Evolutionary conservation across 2,888 invertebrate species (phyloP).

Genomic region (Latrodectus hesperus): DNA sequence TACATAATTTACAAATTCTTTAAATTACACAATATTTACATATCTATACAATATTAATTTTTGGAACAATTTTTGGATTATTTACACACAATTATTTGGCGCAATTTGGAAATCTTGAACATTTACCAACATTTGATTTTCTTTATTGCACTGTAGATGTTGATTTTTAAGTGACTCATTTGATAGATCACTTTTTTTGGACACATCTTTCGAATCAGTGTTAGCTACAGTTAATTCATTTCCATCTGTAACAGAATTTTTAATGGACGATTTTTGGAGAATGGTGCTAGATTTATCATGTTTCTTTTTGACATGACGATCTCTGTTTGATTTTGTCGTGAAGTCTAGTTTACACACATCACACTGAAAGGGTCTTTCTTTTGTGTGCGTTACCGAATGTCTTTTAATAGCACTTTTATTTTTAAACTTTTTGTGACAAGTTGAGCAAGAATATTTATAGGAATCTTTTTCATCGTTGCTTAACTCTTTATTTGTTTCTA

Average conservation of each 20-base stretch:
- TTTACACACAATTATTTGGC: not conserved
- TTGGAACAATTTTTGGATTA: not conserved
- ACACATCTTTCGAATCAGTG: not conserved
- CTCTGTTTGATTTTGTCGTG: constrained; percentile 97
- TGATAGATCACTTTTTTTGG: not conserved
- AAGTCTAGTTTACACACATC: constrained; percentile 93
- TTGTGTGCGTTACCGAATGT: constrained; percentile 95
- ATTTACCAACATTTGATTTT: not conserved
- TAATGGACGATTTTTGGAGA: too few species aligned
- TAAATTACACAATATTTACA: not conserved
- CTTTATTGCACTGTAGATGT: not conserved
- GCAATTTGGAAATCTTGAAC: too few species aligned
- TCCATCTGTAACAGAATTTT: too few species aligned
- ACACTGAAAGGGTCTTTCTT: constrained; percentile 95
- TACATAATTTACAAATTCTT: not conserved
- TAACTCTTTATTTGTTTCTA: constrained; percentile 88
- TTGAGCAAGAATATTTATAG: constrained; percentile 85
- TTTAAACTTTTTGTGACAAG: constrained; percentile 93
- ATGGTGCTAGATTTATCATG: constrained; percentile 76
- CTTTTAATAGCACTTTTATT: constrained; percentile 95
- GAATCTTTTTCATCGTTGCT: not conserved
- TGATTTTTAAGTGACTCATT: not conserved
- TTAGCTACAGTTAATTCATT: too few species aligned
- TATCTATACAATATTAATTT: too few species aligned
- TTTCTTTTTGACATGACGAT: constrained; percentile 91